These are phyloP conservation scores for Kryptolebias ocellatus DNA, from an alignment of 2,797 vertebrate genomes.

Conservation along the genomic window DNA sequence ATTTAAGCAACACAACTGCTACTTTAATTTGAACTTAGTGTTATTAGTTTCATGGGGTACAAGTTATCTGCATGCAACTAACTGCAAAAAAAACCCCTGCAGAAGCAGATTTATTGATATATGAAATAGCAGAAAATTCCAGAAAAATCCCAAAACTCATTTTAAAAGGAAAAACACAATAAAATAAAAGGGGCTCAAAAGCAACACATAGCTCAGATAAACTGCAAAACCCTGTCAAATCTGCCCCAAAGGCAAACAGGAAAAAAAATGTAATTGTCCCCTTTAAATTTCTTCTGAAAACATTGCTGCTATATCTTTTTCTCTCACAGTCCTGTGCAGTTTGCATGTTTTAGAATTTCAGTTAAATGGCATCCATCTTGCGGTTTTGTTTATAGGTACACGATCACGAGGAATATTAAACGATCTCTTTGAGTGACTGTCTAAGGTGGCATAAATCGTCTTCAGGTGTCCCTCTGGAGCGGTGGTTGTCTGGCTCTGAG, in stretches of 20 bases:
- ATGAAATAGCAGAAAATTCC: too few species aligned
- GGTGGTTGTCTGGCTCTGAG: slow-evolving; percentile 67
- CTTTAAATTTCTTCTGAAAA: neutral
- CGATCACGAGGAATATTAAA: slow-evolving; percentile 65
- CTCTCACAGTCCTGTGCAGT: too few species aligned
- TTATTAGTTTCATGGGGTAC: too few species aligned
- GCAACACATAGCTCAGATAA: neutral
- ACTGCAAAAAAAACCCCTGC: too few species aligned
- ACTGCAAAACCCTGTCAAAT: neutral
- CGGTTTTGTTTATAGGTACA: slow-evolving; percentile 64
- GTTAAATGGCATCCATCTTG: slow-evolving; percentile 63
- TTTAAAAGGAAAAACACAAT: neutral
- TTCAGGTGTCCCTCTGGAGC: slow-evolving; percentile 50
- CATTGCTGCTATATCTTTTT: neutral
- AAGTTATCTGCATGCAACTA: too few species aligned
- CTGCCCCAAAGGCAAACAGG: neutral
- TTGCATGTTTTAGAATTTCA: too few species aligned
- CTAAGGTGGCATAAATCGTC: slow-evolving; percentile 62
- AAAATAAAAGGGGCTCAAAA: neutral
- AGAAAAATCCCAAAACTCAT: too few species aligned
- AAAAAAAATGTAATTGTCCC: neutral
- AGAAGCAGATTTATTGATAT: too few species aligned
- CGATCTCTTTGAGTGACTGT: slow-evolving; percentile 61
- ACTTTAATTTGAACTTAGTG: too few species aligned
- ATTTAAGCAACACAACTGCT: neutral